phyloP scores from a whole-genome alignment of 2,113 vertebrate species.

The Chloroceryle aenea region DNA sequence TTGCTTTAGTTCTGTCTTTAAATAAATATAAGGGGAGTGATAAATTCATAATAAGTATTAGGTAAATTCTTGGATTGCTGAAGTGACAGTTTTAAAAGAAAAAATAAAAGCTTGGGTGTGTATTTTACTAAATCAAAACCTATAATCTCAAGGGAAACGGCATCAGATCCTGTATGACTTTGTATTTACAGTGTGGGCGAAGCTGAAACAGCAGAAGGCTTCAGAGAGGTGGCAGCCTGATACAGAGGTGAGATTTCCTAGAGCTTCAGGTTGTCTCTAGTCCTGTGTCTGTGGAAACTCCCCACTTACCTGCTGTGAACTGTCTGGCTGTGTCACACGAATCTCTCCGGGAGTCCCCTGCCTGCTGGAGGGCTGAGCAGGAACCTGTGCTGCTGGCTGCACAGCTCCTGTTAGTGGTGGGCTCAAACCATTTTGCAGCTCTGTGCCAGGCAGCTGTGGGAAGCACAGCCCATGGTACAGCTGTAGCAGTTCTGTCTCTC shows the following conservation, averaged over 20 bases:
- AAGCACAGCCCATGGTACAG: not conserved
- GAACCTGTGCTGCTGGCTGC: not conserved
- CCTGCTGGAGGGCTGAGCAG: not conserved
- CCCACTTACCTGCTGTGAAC: accelerated
- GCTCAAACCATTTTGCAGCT: not conserved
- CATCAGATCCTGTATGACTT: not conserved
- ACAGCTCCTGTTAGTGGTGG: not conserved
- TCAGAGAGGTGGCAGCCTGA: slow-evolving; percentile 97
- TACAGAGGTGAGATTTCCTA: slow-evolving; percentile 86
- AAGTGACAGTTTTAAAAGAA: not conserved
- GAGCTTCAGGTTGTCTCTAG: not conserved
- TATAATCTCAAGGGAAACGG: not conserved
- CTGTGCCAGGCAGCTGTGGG: not conserved
- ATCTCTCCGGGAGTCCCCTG: too few species aligned
- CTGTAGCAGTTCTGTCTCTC: not conserved
- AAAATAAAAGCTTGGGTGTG: accelerated
- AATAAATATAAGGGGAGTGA: not conserved
- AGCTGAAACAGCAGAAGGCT: slow-evolving; percentile 96
- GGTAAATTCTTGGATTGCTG: not conserved
- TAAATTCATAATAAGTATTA: not conserved
- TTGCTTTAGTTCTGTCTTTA: not conserved
- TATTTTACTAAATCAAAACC: not conserved
- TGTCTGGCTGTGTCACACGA: not conserved
- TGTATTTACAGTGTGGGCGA: slow-evolving; percentile 90
- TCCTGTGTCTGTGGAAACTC: not conserved